A percentile compares a stretch with the other conserved stretches of the same genome.
These are phyloP conservation scores for Pollimyrus isidori DNA, from an alignment of 2,113 vertebrate species.

Conservation along the genomic window DNA sequence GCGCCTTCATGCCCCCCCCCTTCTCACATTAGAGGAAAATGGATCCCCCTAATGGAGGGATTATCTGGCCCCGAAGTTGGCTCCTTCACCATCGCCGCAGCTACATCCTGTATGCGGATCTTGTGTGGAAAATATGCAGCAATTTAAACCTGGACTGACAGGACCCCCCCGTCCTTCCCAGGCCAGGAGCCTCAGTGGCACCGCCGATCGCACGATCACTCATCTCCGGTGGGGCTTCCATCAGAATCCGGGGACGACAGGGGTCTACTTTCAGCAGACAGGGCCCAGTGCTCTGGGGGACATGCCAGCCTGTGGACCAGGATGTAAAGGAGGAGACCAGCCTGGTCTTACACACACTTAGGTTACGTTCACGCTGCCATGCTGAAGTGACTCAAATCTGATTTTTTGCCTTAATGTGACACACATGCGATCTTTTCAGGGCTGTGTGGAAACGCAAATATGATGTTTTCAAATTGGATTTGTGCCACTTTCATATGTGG, in stretches of 20 bases:
- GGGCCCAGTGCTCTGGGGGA: background rate
- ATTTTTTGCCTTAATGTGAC: too few relatives aligned
- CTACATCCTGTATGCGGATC: constrained; percentile 43
- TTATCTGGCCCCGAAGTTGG: constrained; percentile 61
- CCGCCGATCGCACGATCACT: background rate
- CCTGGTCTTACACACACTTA: background rate
- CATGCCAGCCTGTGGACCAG: background rate
- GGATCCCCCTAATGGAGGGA: constrained; percentile 69
- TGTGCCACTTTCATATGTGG: too few relatives aligned
- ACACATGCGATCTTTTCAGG: too few relatives aligned
- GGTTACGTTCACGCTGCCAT: background rate
- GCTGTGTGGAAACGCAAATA: too few relatives aligned
- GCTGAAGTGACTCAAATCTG: too few relatives aligned
- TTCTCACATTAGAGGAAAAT: constrained; percentile 68
- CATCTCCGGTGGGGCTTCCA: background rate
- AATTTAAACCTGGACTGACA: background rate
- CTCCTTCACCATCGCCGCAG: constrained; percentile 54
- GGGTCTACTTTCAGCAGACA: background rate
- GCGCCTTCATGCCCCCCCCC: constrained; percentile 54
- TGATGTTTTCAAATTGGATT: too few relatives aligned
- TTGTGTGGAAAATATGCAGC: background rate
- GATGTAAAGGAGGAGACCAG: background rate
- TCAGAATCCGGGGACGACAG: background rate
- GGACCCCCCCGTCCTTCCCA: background rate
- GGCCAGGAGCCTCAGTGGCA: background rate